phyloP scores from a whole-genome alignment of 2,113 vertebrate genomes.

The Antigone vipio region DNA sequence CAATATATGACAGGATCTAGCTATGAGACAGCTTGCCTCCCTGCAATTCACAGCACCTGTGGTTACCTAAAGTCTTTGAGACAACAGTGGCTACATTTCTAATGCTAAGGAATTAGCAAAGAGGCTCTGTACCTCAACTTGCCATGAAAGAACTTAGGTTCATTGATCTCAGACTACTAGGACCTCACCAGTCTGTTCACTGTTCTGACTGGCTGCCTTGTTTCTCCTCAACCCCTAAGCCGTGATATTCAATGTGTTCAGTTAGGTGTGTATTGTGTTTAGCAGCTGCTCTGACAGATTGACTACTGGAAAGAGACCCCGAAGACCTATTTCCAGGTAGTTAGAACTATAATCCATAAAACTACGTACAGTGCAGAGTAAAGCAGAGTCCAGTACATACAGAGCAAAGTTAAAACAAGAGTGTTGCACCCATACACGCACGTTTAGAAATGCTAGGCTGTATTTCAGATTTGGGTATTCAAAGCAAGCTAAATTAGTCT shows the following conservation, averaged over 20 bases:
- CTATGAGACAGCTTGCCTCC: neutral
- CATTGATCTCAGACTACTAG: neutral
- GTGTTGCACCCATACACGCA: neutral
- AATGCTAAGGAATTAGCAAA: neutral
- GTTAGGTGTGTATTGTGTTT: neutral
- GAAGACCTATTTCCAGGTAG: neutral
- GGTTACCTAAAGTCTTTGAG: neutral
- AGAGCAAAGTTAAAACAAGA: neutral
- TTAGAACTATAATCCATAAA: neutral
- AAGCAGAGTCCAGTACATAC: neutral
- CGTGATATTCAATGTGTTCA: neutral
- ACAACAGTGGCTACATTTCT: neutral
- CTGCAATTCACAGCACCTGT: neutral
- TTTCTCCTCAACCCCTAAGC: neutral
- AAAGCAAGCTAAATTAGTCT: neutral
- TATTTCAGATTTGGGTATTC: neutral
- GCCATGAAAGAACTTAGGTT: neutral
- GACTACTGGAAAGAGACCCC: neutral
- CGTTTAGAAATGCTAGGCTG: neutral
- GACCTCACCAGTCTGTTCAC: neutral
- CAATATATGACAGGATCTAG: neutral
- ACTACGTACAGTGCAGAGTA: neutral
- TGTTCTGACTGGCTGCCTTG: neutral
- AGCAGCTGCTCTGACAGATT: neutral
- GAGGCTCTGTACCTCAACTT: neutral